Conservation (phyloP, 2,888 invertebrate species). For the Patella pellucida region DNA sequence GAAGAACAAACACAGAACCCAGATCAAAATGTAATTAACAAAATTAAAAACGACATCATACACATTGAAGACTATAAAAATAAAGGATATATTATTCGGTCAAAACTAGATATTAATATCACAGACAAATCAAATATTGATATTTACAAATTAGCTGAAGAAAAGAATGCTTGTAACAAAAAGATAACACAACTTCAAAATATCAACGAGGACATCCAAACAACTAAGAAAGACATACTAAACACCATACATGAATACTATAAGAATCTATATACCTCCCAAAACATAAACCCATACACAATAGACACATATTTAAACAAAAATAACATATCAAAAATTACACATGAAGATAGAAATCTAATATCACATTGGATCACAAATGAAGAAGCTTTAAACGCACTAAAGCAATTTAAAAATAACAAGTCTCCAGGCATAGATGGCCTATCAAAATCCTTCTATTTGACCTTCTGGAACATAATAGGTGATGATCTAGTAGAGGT, state of each 20-base stretch:
- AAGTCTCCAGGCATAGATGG: neutral
- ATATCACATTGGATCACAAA: neutral
- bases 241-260: neutral
- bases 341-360: neutral
- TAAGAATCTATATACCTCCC: neutral
- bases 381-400: neutral
- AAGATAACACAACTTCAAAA: too few species aligned
- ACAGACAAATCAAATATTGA: too few species aligned
- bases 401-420: neutral
- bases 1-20: too few species aligned
- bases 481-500: neutral
- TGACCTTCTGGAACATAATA: neutral
- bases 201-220: too few species aligned
- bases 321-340: neutral
- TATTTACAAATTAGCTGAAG: too few species aligned
- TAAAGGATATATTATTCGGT: too few species aligned
- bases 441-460: too few species aligned
- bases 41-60: too few species aligned
- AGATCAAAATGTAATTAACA: too few species aligned
- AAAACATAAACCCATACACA: neutral
- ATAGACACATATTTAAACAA: neutral
- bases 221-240: neutral
- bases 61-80: too few species aligned
- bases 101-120: too few species aligned
- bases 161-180: too few species aligned